Evolutionary conservation across 2,888 invertebrate genomes (phyloP).

Genomic region (Alloplasta piceator): DNA sequence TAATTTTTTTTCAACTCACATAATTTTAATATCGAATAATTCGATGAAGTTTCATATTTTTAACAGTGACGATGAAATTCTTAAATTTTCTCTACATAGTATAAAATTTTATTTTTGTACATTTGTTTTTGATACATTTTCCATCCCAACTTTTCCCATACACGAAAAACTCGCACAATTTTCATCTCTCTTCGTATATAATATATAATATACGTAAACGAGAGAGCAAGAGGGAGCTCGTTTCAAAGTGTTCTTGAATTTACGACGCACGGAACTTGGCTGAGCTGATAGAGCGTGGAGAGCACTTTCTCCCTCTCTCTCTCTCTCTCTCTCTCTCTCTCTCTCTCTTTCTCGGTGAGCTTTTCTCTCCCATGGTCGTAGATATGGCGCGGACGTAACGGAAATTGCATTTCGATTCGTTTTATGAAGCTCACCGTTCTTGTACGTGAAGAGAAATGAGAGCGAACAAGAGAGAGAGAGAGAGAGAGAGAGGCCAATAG

Average conservation of each 20-base stretch:
- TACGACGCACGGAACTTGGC: conserved; percentile 55
- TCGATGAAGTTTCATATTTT: too few species aligned
- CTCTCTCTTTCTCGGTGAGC: too few species aligned
- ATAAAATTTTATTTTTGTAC: too few species aligned
- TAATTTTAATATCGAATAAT: too few species aligned
- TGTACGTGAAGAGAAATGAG: not conserved
- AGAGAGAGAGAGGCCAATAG: too few species aligned
- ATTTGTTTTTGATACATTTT: too few species aligned
- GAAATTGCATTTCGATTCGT: conserved; percentile 79
- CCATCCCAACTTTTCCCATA: not conserved
- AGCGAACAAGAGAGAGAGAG: too few species aligned
- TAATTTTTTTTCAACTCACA: too few species aligned
- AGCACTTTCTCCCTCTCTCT: conserved; percentile 6
- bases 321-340: conserved; percentile 14
- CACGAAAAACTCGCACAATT: conserved; percentile 15
- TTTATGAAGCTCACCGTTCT: conserved; percentile 70
- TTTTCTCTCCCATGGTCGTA: conserved; percentile 39
- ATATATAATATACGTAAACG: conserved; percentile 30
- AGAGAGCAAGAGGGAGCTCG: conserved; percentile 26
- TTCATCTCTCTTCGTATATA: conserved; percentile 12
- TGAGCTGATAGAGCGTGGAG: conserved; percentile 40
- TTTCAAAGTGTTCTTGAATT: conserved; percentile 57
- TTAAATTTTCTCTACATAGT: too few species aligned
- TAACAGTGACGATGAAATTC: too few species aligned
- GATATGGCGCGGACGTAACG: conserved; percentile 67